Evolutionary conservation across 1,140 invertebrate genomes (phyloP).

Genomic region (Dryas iulia): DNA sequence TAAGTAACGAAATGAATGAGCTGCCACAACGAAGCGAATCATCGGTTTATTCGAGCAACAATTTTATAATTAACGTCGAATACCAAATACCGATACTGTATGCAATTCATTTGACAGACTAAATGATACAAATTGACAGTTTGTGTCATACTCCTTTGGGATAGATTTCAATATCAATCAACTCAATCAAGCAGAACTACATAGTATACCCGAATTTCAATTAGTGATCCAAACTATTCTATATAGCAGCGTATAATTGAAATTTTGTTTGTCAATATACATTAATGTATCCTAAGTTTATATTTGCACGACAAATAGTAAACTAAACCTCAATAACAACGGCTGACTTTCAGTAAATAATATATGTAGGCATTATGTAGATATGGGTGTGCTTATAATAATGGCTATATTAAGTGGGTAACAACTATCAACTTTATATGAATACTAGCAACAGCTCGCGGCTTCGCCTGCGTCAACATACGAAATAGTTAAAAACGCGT

Average conservation of each 20-base stretch:
- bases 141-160: background rate
- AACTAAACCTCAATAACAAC: background rate
- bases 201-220: background rate
- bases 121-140: background rate
- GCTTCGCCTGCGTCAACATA: no score
- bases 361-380: no score
- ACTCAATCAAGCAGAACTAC: background rate
- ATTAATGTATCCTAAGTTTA: background rate
- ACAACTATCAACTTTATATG: no score
- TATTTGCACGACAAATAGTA: background rate
- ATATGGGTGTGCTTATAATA: no score
- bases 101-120: background rate
- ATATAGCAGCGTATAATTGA: background rate
- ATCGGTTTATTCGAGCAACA: background rate
- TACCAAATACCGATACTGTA: background rate
- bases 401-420: no score
- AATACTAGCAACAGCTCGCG: no score
- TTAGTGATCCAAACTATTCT: background rate
- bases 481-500: no score
- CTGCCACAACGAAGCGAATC: background rate
- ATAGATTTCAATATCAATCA: background rate
- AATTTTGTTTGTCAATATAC: background rate
- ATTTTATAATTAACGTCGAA: background rate
- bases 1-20: background rate
- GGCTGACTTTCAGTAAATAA: no score